Conservation (phyloP, 2,888 invertebrate species). For the Xestia rhomboidea region DNA sequence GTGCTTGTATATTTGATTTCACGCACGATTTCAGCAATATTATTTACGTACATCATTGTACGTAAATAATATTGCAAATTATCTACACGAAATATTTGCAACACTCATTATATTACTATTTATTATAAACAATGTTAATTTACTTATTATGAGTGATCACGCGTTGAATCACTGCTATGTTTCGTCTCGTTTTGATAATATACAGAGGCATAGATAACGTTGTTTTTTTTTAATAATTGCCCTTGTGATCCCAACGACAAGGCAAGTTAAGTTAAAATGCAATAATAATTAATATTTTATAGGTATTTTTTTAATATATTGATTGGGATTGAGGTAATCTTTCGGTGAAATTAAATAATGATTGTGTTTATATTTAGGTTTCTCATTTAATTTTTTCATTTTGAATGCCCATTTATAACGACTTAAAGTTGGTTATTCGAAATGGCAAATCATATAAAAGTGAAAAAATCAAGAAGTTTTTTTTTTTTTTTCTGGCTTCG, state of each 20-base stretch:
- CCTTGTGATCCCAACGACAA: slow-evolving; percentile 30
- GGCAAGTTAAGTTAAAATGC: slow-evolving; percentile 7
- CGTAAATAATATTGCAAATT: not conserved
- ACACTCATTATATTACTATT: not conserved
- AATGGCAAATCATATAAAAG: no score
- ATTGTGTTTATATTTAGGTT: not conserved
- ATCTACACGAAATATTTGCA: not conserved
- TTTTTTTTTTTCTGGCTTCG: no score
- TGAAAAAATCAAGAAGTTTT: no score
- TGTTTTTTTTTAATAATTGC: slow-evolving; percentile 26
- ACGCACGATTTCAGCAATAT: no score
- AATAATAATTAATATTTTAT: slow-evolving; percentile 41
- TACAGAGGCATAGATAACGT: slow-evolving; percentile 6
- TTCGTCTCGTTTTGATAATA: slow-evolving; percentile 29
- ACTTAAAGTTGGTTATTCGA: no score
- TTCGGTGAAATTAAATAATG: slow-evolving; percentile 1
- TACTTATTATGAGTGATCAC: slow-evolving; percentile 24
- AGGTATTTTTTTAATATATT: slow-evolving; percentile 28
- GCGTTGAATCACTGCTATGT: slow-evolving; percentile 22
- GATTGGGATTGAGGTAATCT: slow-evolving; percentile 16
- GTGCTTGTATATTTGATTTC: not conserved
- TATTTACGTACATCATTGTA: no score
- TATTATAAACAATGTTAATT: slow-evolving; percentile 2
- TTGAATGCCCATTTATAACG: no score
- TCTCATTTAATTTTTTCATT: not conserved